Evolutionary conservation across 1,140 invertebrate species (phyloP).

Genomic region (Druon quercuslanigerum): DNA sequence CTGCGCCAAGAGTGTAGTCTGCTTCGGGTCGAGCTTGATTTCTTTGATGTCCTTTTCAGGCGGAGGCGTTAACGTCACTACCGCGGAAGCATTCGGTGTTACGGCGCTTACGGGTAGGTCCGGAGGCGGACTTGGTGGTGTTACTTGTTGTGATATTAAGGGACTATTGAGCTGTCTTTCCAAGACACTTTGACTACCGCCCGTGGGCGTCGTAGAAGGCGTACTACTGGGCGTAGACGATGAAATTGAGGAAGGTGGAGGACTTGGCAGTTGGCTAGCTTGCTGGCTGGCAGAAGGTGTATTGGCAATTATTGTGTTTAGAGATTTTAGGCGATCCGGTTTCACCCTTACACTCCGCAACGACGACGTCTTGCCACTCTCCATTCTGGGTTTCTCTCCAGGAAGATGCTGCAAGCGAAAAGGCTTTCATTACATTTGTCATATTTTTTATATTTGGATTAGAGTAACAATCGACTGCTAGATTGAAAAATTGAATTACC

Average conservation of each 20-base stretch:
- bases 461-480: no score
- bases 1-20: constrained; percentile 71
- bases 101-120: constrained; percentile 61
- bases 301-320: constrained; percentile 71
- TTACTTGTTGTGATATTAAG: constrained; percentile 67
- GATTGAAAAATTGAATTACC: constrained; percentile 48
- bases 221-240: constrained; percentile 65
- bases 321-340: constrained; percentile 75
- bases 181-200: constrained; percentile 63
- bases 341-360: constrained; percentile 79
- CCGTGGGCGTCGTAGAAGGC: constrained; percentile 64
- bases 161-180: constrained; percentile 72
- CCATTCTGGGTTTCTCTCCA: constrained; percentile 75
- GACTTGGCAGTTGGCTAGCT: constrained; percentile 63
- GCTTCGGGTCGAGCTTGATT: constrained; percentile 68
- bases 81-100: constrained; percentile 68
- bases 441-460: no score
- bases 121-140: constrained; percentile 61
- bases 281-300: constrained; percentile 52
- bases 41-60: constrained; percentile 72
- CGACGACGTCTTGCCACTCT: constrained; percentile 75
- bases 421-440: neutral
- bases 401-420: constrained; percentile 58
- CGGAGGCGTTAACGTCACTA: constrained; percentile 68
- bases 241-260: constrained; percentile 66